Evolutionary conservation across 2,113 vertebrate species (phyloP).

Genomic region (Corythaeola cristata): DNA sequence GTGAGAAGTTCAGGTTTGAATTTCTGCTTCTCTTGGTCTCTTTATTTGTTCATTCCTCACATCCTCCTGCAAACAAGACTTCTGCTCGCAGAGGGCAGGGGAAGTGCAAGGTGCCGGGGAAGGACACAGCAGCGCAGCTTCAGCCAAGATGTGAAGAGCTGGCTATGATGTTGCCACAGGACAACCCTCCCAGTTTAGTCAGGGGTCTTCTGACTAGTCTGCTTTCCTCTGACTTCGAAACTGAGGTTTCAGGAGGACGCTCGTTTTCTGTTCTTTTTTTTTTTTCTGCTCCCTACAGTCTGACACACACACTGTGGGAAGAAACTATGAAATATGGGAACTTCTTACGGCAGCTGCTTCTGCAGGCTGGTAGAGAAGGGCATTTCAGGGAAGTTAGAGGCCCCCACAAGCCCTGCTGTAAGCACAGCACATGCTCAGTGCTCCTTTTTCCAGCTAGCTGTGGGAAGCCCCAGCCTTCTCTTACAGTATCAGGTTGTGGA

Average conservation of each 20-base stretch:
- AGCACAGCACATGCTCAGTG: not conserved
- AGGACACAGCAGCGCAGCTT: not conserved
- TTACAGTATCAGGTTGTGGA: not conserved
- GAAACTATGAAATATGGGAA: not conserved
- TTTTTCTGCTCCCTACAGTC: not conserved
- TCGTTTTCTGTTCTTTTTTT: not conserved
- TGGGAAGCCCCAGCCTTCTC: not conserved
- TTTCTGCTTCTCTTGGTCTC: not conserved
- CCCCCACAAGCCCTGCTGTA: not conserved
- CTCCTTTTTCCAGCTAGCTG: not conserved
- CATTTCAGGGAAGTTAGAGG: not conserved
- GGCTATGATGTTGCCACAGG: not conserved
- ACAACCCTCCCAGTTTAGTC: not conserved
- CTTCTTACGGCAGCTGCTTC: not conserved
- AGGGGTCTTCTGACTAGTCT: not conserved
- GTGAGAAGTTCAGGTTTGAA: not conserved
- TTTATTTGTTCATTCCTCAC: not conserved
- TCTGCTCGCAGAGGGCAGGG: not conserved
- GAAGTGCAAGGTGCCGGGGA: not conserved
- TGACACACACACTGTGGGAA: not conserved
- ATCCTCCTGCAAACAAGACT: not conserved
- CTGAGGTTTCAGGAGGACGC: not conserved
- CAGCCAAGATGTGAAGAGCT: not conserved
- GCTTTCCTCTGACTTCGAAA: not conserved
- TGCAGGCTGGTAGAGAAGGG: not conserved